Evolutionary conservation across 2,113 vertebrate genomes (phyloP), one percentile per base, ranked within the genome.

Genomic region (Pampusana beccarii): DNA sequence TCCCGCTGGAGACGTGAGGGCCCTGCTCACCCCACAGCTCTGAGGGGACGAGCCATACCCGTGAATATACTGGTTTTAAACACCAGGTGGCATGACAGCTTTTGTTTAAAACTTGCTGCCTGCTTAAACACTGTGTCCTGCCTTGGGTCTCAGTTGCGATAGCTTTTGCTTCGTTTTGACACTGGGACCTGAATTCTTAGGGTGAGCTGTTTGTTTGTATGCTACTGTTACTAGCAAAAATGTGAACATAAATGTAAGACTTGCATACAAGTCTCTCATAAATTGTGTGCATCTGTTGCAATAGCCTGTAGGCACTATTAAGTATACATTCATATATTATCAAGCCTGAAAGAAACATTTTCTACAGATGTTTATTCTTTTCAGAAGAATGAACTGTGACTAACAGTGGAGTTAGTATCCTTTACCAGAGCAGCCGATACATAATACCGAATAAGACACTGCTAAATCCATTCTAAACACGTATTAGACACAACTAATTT

Each of bases 71-170:
- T 54, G 28, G 6, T n/a, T 86, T 82, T 48, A 48, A 69, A 94
- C 96, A 73, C 93, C 90, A 96, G 96, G 86, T 97, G 96, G 96
- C 96, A 82, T 0, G 13, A 50, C 48, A 79, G 92, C 36, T 87
- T 88, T 50, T 61, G 10, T 72, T 79, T 92, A n/a, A 92, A 86
- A 78, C 14, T 34, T 17, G 9, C 3, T 56, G 73, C 56, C 23
- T 4, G 4, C 34, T 46, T 11, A 16, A 20, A 19, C 36, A 0
- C 23, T 5, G 0, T 9, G 18, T 21, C 31, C 31, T 3, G 2
- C 2, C 1, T 29, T 48, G 14, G 13, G 23, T 51, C 51, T 80
- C 34, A 7, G 29, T 24, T 2, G 0, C 5, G 20, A 8, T 11
- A 14, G 61, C 20, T 67, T 80, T 40, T 53, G 29, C 28, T 29